Base-by-base conservation (phyloP, 2,797 vertebrate species). In the Eulemur albifrons region DNA sequence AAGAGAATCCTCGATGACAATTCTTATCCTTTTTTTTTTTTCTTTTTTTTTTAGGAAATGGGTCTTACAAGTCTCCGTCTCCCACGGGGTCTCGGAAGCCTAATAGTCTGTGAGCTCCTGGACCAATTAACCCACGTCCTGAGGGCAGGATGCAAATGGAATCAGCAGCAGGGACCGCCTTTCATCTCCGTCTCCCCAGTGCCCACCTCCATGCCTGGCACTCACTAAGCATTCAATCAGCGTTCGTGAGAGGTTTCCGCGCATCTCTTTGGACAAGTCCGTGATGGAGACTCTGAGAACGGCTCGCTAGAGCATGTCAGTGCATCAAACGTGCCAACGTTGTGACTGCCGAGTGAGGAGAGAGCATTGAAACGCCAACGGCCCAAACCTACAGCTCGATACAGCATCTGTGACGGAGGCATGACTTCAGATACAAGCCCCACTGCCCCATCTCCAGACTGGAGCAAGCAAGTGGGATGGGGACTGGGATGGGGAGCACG, bases 371-470 rank as follows among this genome's bases (percentile, higher is more conserved):
- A 50, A 32, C 4, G 57, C 82, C 57, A 50, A 80, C 75, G 35
- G 25, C 59, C 35, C 83, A 63, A 17, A 65, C 35, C 65, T 12
- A 11, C 50, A 67, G 61, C 43, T n/a, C 1, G 7, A 43, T 1
- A 7, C 0, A 43, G 65, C 4, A 2, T 0, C 0, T 2, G 1
- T 1, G 27, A 80, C 4, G 14, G n/a, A 52, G 77, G 32, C 1
- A 0, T 5, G 4, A 14, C 50, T 38, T 65, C 59, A 23, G 27
- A 63, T 6, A 1, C 13, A 20, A 12, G n/a, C 1, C 7, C 9
- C 4, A 67, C 54, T 2, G 17, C 35, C n/a, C 38, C 35, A 54
- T 38, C 40, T 45, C 43, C 75, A 43, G 20, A 27, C 1, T 2
- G 35, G 3, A 65, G 35, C 43, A 61, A 65, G 72, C 27, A 4